phyloP scores from a whole-genome alignment of 2,113 vertebrate species.

The Hiodon tergisus region DNA sequence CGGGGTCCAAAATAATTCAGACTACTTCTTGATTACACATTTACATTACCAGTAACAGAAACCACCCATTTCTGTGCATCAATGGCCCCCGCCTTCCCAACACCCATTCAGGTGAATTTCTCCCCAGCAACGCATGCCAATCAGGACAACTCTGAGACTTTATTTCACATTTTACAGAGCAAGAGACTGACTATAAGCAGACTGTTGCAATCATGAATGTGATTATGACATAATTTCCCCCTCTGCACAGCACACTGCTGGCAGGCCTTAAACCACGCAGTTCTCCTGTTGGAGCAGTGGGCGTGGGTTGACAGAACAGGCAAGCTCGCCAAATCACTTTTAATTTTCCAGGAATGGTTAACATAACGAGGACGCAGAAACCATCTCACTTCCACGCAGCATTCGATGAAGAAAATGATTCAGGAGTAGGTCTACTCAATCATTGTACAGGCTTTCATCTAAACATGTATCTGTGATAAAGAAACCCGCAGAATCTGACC shows the following conservation, averaged over 20 bases:
- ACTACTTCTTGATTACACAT: background rate
- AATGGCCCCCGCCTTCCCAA: background rate
- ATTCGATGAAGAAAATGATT: no score
- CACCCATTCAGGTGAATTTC: no score
- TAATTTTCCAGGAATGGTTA: background rate
- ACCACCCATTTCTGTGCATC: no score
- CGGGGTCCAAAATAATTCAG: background rate
- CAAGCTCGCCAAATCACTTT: background rate
- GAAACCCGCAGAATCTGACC: background rate
- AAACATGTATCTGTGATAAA: no score
- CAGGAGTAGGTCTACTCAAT: no score
- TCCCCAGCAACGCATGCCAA: background rate
- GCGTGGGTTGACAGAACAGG: background rate
- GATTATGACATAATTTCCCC: background rate
- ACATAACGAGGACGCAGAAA: no score
- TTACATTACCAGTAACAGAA: background rate
- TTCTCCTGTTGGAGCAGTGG: background rate
- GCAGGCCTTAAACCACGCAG: no score
- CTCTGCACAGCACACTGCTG: background rate
- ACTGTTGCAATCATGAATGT: background rate
- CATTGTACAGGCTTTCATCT: background rate
- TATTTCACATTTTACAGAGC: background rate
- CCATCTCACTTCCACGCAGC: no score
- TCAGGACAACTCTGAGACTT: background rate
- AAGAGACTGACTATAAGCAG: background rate